These are phyloP conservation scores for Hafferia zeledoni DNA, from an alignment of 2,797 vertebrate species.

Conservation along the genomic window DNA sequence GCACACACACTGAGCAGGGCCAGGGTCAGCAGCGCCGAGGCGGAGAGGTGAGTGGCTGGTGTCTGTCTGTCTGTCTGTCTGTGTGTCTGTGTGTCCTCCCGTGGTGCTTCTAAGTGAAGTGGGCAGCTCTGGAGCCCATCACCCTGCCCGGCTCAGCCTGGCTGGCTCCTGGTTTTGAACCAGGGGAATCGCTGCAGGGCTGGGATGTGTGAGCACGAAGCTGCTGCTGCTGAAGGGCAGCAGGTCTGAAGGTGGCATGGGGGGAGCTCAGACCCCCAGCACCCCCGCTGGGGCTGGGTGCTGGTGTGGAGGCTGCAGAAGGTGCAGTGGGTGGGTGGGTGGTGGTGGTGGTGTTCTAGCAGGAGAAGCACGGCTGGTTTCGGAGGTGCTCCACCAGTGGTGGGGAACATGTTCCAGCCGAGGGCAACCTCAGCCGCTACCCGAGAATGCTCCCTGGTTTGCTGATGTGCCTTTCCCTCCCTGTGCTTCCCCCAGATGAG, in stretches of 20 bases:
- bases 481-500: slow-evolving; percentile 66
- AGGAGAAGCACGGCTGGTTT: neutral
- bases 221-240: neutral
- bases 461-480: neutral
- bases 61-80: neutral
- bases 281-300: neutral
- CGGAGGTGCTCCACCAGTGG: neutral
- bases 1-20: neutral
- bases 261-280: no score
- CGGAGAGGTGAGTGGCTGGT: neutral
- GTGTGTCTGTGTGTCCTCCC: neutral
- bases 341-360: neutral
- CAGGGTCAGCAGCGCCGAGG: neutral
- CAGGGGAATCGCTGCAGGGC: neutral
- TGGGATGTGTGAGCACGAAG: neutral
- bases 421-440: neutral
- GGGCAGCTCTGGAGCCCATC: neutral
- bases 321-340: no score
- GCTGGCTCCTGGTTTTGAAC: neutral
- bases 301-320: neutral
- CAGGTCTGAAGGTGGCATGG: neutral
- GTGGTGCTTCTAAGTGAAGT: neutral
- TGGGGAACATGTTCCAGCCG: accelerated
- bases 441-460: neutral
- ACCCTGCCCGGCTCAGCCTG: neutral